phyloP scores from a whole-genome alignment of 2,113 vertebrate genomes.

The Sorex araneus region DNA sequence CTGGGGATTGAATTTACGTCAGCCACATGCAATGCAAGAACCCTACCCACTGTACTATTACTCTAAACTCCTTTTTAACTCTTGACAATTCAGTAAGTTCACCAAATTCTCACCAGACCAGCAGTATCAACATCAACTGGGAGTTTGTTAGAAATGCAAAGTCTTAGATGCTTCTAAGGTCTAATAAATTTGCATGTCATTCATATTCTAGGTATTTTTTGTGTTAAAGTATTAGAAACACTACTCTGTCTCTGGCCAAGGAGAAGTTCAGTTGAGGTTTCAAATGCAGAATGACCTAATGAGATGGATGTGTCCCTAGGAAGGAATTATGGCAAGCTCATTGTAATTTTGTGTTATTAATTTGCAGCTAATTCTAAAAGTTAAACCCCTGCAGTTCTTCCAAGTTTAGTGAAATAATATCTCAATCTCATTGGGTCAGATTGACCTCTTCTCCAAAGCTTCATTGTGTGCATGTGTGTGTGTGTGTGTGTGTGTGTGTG shows the following conservation, averaged over 20 bases:
- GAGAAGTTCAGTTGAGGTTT: background rate
- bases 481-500: too few species aligned
- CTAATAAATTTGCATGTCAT: background rate
- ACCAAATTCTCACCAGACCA: background rate
- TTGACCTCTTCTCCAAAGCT: background rate
- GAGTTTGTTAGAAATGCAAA: slow-evolving; percentile 30
- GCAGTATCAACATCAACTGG: background rate
- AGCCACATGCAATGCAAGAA: too few species aligned
- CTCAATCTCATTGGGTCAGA: background rate
- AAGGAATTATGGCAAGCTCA: background rate
- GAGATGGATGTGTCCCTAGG: background rate
- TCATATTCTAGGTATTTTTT: background rate
- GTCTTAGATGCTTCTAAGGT: background rate
- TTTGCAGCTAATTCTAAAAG: slow-evolving; percentile 2
- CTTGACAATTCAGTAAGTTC: background rate
- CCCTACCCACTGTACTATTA: too few species aligned
- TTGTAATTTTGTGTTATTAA: background rate
- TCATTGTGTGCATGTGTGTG: background rate
- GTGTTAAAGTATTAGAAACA: background rate
- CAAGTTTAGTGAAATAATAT: slow-evolving; percentile 5
- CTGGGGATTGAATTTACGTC: too few species aligned
- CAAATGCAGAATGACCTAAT: background rate
- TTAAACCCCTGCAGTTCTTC: slow-evolving; percentile 42
- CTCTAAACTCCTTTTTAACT: background rate
- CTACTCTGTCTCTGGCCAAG: background rate